A percentile compares a stretch with the other conserved stretches of the same genome.
Evolutionary conservation across 2,113 vertebrate genomes (phyloP).

Genomic region (Ginglymostoma cirratum): DNA sequence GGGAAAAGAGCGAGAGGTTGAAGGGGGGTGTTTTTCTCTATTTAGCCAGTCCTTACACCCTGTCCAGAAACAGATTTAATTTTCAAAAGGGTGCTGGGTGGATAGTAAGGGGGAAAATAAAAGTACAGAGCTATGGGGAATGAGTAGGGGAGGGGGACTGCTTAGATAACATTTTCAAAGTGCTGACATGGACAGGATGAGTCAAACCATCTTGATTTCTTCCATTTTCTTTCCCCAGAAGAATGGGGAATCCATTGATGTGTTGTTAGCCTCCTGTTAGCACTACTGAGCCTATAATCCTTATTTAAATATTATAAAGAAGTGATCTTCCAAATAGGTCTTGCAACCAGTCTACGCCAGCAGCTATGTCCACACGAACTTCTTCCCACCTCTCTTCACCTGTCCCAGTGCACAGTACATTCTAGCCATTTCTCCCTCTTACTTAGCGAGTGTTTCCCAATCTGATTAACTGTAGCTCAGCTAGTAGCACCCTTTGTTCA

Average conservation of each 20-base stretch:
- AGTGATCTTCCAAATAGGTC: background rate
- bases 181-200: background rate
- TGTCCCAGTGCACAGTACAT: background rate
- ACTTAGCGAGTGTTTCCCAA: background rate
- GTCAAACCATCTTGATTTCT: background rate
- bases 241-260: background rate
- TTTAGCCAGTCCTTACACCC: background rate
- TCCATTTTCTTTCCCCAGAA: no score
- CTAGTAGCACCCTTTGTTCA: no score
- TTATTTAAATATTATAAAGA: background rate
- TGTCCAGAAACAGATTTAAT: background rate
- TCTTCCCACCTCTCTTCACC: background rate
- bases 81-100: background rate
- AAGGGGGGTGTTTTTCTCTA: background rate
- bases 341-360: background rate
- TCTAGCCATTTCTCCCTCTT: background rate
- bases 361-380: background rate
- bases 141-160: background rate
- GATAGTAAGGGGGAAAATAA: no score
- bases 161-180: background rate
- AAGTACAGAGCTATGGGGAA: background rate
- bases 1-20: background rate
- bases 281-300: no score
- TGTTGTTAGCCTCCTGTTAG: background rate
- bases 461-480: no score